These are phyloP conservation scores for Pocillopora verrucosa DNA, from an alignment of 64 coral and sea anemone genomes.

Conservation along the genomic window DNA sequence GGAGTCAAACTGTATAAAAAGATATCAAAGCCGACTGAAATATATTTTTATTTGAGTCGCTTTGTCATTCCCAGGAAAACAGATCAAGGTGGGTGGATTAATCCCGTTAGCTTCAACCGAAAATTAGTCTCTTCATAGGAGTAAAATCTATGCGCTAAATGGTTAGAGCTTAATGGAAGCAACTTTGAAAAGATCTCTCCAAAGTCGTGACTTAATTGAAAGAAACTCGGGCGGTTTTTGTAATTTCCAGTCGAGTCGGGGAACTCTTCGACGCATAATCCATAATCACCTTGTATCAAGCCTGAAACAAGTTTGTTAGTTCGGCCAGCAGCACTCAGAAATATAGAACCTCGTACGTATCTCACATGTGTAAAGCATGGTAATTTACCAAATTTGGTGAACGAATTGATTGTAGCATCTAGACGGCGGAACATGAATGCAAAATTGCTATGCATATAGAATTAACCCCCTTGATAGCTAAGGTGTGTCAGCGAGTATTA, in stretches of 20 bases:
- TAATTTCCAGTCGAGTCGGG: no score
- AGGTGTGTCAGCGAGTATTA: neutral
- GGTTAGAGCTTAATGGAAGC: no score
- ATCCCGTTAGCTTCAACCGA: no score
- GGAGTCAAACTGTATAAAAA: neutral
- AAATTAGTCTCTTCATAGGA: no score
- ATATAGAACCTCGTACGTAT: neutral
- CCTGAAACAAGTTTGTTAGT: neutral
- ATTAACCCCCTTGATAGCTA: neutral
- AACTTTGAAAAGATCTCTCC: no score
- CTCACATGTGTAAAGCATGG: neutral
- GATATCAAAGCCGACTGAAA: neutral
- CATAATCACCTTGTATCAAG: neutral
- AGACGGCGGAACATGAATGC: neutral
- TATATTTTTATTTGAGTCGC: neutral
- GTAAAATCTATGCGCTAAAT: no score
- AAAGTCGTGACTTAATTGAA: no score
- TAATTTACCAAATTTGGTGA: neutral
- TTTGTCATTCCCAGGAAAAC: neutral
- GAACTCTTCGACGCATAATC: no score
- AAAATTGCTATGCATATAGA: neutral
- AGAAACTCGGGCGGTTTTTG: no score
- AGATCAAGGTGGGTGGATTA: neutral
- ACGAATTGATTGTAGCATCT: neutral
- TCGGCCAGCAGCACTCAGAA: neutral